A percentile compares a stretch with the other conserved stretches of the same genome.
Evolutionary conservation across 1,140 invertebrate species (phyloP).

Genomic region (Penaeus indicus): DNA sequence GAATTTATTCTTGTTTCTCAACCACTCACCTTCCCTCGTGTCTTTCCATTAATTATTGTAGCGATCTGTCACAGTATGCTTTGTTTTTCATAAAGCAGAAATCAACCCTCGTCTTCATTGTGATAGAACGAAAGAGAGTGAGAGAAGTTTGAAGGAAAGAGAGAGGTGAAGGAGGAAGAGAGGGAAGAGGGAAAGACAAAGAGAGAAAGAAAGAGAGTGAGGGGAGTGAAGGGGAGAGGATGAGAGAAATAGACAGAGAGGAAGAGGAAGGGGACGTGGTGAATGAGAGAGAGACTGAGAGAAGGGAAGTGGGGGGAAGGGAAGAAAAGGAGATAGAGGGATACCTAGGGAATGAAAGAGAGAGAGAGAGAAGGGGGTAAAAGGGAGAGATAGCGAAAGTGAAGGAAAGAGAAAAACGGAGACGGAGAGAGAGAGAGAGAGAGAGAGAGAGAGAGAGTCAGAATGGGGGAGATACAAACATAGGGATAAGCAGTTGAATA

Average conservation of each 20-base stretch:
- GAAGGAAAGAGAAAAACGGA: neutral
- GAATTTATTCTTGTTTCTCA: too few relatives aligned
- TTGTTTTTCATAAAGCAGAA: too few relatives aligned
- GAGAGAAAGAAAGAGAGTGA: neutral
- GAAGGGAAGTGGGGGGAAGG: neutral
- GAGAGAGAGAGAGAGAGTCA: neutral
- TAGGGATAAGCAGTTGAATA: too few relatives aligned
- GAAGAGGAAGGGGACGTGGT: too few relatives aligned
- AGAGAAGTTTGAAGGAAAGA: neutral
- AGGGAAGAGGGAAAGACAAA: too few relatives aligned
- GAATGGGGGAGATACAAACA: neutral
- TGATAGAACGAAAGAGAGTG: neutral
- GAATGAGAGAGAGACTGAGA: neutral
- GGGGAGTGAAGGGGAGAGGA: neutral
- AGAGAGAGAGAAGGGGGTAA: neutral
- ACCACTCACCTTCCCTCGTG: too few relatives aligned
- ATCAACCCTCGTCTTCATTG: too few relatives aligned
- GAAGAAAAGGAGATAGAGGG: neutral
- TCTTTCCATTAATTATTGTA: too few relatives aligned
- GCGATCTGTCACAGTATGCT: too few relatives aligned
- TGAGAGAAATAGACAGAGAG: neutral
- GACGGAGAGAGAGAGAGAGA: neutral
- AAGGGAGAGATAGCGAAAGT: neutral
- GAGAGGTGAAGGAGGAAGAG: too few relatives aligned
- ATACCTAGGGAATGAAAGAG: neutral